phyloP scores from a whole-genome alignment of 2,888 invertebrate genomes.

The Hydriomena furcata region DNA sequence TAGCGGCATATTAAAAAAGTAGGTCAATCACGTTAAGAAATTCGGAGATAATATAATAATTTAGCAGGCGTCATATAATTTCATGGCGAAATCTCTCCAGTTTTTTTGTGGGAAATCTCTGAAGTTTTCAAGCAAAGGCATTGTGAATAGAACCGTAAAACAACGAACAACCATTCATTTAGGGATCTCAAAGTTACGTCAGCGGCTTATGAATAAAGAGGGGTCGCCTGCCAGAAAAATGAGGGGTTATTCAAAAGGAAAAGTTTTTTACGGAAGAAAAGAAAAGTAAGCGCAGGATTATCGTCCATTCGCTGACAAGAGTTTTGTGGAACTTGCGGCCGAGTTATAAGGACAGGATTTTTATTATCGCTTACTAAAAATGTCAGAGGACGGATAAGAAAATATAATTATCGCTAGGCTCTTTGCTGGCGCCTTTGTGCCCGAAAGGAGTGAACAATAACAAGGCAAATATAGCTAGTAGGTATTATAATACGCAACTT shows the following conservation, averaged over 20 bases:
- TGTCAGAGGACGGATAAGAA: constrained; percentile 51
- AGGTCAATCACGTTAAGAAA: constrained; percentile 34
- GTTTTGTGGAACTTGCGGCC: constrained; percentile 68
- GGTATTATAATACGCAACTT: constrained; percentile 39
- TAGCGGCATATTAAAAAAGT: constrained; percentile 1
- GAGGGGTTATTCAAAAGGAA: constrained; percentile 74
- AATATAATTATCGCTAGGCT: constrained; percentile 53
- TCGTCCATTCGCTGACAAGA: constrained; percentile 72
- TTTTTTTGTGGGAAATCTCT: constrained; percentile 68
- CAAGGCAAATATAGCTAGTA: constrained; percentile 49
- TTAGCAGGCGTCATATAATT: constrained; percentile 57
- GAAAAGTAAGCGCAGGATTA: constrained; percentile 74
- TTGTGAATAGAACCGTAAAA: constrained; percentile 82
- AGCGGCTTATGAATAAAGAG: constrained; percentile 81
- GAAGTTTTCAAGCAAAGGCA: constrained; percentile 75
- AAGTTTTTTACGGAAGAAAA: constrained; percentile 72
- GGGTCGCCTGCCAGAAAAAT: constrained; percentile 68
- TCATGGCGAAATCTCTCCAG: constrained; percentile 56
- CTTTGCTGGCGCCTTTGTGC: constrained; percentile 36
- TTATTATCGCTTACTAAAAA: constrained; percentile 60
- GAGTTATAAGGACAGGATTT: constrained; percentile 62
- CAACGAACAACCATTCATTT: constrained; percentile 82
- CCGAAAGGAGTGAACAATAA: constrained; percentile 31
- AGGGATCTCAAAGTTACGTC: constrained; percentile 78
- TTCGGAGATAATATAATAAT: constrained; percentile 53